Base-by-base conservation (phyloP, 2,888 invertebrate genomes). In the Megamerina dolium region DNA sequence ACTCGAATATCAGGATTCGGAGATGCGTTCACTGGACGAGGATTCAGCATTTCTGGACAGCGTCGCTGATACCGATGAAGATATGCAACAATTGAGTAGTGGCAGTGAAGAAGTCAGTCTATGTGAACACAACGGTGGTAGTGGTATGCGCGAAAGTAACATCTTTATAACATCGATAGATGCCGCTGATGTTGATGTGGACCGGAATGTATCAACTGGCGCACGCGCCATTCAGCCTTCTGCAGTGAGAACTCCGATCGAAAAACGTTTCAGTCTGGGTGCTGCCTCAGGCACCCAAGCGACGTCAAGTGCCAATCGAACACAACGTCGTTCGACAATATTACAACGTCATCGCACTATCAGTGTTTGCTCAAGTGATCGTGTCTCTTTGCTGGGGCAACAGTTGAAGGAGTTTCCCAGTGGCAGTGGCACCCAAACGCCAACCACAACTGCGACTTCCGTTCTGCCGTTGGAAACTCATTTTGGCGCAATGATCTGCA, bases 1-100 rank as follows among this genome's bases (percentile, higher is more conserved):
- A 27, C 73, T 82, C 49, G 78, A 79, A 57, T 79, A 77, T 49
- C 77, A 78, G 36, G 86, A 87, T 61, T 80, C 81, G 57, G 87
- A 86, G 59, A 74, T 82, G 50, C 79, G 79, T 48, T 85, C 84
- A 16, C 81, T 83, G 13, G 83, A 85, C 39, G 88, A 89, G 68
- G 88, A 89, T 66, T 87, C 88, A 16, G 87, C 89, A 45, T 89
- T 88, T 67, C 76, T 81, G 43, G 84, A 85, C 62, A 82, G 81
- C 48, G 74, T 72, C 26, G 74, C 74, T 52, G 87, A 87, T 57
- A 89, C 89, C 13, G 88, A 89, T 63, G 87, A 87, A 60, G 88
- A 88, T 61, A 82, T 87, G 57, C 87, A 86, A 60, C 85, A 85
- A 59, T 83, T 88, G 63, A 87, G 87, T 46, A 87, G 87, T 29